A percentile compares a stretch with the other conserved stretches of the same genome.
Conservation (phyloP, 2,113 vertebrate species). For the rat (Rattus norvegicus) region GRCr8 NC_086020.1:28121501-28122000, state of each 20-base stretch:
- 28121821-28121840: neutral
- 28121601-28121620: neutral
- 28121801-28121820: neutral
- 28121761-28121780: neutral
- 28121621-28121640: neutral
- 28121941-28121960: neutral
- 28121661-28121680: neutral
- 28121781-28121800: neutral
- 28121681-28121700: neutral
- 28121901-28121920: constrained; percentile 11
- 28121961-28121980: neutral
- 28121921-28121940: neutral
- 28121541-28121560: neutral
- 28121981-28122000: neutral
- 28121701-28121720: neutral
- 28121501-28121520: neutral
- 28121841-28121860: neutral
- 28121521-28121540: neutral
- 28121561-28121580: neutral
- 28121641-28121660: neutral
- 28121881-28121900: neutral
- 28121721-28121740: neutral
- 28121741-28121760: neutral
- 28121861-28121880: neutral
- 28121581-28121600: neutral